Conservation (phyloP, 2,888 invertebrate genomes). For the Drosophila mercatorum region DNA sequence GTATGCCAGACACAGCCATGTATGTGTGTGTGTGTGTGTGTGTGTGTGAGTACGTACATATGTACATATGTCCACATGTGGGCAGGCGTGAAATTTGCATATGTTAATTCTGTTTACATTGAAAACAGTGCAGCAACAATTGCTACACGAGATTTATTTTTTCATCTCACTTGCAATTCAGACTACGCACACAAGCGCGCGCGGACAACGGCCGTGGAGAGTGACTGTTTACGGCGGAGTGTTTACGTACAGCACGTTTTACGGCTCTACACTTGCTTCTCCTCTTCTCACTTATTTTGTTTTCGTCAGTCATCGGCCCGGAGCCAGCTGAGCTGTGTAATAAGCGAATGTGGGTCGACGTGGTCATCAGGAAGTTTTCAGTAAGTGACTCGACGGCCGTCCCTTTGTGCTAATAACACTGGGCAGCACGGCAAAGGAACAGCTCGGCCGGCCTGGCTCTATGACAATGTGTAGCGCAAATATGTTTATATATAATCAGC, state of each 20-base stretch:
- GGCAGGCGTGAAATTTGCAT: constrained; percentile 68
- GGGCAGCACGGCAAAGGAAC: constrained; percentile 10
- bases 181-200: constrained; percentile 44
- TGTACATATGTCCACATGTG: constrained; percentile 22
- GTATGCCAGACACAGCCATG: constrained; percentile 36
- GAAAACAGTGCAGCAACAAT: constrained; percentile 74
- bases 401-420: constrained; percentile 38
- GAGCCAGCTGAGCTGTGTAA: constrained; percentile 49
- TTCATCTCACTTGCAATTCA: constrained; percentile 49
- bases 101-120: constrained; percentile 79
- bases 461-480: not conserved
- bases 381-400: constrained; percentile 40
- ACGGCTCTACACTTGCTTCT: constrained; percentile 30
- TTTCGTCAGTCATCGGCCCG: constrained; percentile 16
- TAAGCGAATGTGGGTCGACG: constrained; percentile 52
- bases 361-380: constrained; percentile 56
- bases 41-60: not conserved
- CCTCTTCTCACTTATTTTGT: not conserved
- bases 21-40: no score
- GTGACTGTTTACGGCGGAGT: constrained; percentile 14
- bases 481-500: constrained; percentile 22
- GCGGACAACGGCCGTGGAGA: constrained; percentile 22
- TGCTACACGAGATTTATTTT: constrained; percentile 49
- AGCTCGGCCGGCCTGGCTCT: not conserved
- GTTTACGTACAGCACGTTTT: constrained; percentile 68